Conservation (phyloP, 2,888 invertebrate species). For the Phorcus lineatus region DNA sequence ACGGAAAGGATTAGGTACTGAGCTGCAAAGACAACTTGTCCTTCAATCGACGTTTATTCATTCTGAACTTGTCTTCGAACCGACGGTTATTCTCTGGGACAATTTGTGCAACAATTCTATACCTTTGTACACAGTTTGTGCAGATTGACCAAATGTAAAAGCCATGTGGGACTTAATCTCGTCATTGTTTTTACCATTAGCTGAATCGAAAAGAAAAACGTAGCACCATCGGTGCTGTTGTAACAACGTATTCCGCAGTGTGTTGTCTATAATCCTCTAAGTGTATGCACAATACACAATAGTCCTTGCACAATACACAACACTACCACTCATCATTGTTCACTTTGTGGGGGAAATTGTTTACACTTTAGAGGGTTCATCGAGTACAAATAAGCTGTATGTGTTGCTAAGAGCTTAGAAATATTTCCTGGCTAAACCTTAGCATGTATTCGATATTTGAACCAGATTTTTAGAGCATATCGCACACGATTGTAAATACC, state of each 20-base stretch:
- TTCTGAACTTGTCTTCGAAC: neutral
- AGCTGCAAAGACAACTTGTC: neutral
- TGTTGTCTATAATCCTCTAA: neutral
- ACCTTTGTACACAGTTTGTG: neutral
- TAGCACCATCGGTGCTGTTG: neutral
- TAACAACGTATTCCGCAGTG: neutral
- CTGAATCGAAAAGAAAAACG: neutral
- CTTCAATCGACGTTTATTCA: constrained; percentile 16
- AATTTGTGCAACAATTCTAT: constrained; percentile 17
- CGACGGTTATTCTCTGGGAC: neutral
- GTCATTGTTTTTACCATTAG: constrained; percentile 11
- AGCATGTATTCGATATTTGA: no score
- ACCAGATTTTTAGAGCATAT: no score
- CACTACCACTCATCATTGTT: neutral
- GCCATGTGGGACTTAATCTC: neutral
- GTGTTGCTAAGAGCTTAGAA: no score
- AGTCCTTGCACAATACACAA: neutral
- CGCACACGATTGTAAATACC: no score
- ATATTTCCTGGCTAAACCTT: no score
- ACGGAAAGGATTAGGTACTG: constrained; percentile 24
- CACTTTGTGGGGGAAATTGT: neutral
- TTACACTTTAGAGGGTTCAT: neutral
- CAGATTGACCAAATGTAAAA: constrained; percentile 15
- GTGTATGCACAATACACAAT: neutral
- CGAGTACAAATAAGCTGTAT: neutral